These are phyloP conservation scores for Syngnathus scovelli DNA, from an alignment of 2,113 vertebrate species.

Conservation along the genomic window DNA sequence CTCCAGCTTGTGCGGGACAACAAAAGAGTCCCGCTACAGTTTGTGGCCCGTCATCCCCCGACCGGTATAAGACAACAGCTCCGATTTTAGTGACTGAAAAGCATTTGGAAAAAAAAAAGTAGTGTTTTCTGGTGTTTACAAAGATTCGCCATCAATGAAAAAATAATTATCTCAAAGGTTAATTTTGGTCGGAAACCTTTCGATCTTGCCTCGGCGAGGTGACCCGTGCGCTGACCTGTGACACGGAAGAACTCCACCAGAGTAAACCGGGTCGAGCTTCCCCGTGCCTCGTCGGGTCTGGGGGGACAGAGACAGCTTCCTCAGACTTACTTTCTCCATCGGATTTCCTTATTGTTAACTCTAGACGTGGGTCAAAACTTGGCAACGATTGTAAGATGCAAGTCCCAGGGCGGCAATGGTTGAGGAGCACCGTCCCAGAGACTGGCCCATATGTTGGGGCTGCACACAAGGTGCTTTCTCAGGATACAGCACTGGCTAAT, in stretches of 20 bases:
- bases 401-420: background rate
- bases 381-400: background rate
- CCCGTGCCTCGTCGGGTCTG: constrained; percentile 59
- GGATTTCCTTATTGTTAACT: background rate
- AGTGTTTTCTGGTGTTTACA: constrained; percentile 43
- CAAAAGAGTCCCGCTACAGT: constrained; percentile 42
- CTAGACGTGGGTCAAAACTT: background rate
- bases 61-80: background rate
- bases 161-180: constrained; percentile 93
- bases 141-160: constrained; percentile 80
- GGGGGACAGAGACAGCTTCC: constrained; percentile 21
- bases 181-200: constrained; percentile 90
- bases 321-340: background rate
- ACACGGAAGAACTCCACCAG: constrained; percentile 81
- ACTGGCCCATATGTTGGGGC: constrained; percentile 93
- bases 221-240: constrained; percentile 85
- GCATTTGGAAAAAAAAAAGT: constrained; percentile 27
- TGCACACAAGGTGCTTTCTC: constrained; percentile 92
- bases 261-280: constrained; percentile 64
- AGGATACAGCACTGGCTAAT: constrained; percentile 99
- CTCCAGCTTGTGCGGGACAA: constrained; percentile 34
- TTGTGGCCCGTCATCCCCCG: constrained; percentile 17
- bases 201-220: constrained; percentile 77
- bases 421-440: constrained; percentile 32
- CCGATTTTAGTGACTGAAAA: constrained; percentile 1